Percentiles rank a stretch among this genome's conserved stretches.
phyloP scores from a whole-genome alignment of 1,140 invertebrate genomes.

The Halesus radiatus region DNA sequence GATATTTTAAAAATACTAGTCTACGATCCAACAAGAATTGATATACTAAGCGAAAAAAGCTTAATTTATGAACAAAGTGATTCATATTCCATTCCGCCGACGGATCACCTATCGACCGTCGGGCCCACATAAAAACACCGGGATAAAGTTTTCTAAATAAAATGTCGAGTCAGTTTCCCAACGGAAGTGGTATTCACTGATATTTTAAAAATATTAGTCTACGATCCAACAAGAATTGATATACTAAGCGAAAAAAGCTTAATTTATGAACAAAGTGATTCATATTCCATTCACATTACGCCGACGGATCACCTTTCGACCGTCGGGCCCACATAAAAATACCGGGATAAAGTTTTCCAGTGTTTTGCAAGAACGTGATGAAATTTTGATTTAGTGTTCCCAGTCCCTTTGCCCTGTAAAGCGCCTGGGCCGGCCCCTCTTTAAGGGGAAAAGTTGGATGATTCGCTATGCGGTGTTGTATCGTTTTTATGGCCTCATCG shows the following conservation, averaged over 20 bases:
- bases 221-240: conserved; percentile 16
- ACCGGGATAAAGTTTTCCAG: conserved; percentile 53
- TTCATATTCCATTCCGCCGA: conserved; percentile 31
- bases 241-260: conserved; percentile 14
- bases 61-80: conserved; percentile 24
- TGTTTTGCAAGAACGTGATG: conserved; percentile 56
- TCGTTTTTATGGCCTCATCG: conserved; percentile 52
- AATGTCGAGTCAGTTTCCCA: too few relatives aligned
- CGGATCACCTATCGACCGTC: conserved; percentile 23
- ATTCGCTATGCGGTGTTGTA: conserved; percentile 48
- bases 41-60: conserved; percentile 14
- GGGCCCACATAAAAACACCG: conserved; percentile 44
- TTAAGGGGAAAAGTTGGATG: conserved; percentile 41
- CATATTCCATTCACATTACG: conserved; percentile 35
- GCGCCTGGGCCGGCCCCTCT: conserved; percentile 6
- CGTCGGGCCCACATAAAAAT: conserved; percentile 41
- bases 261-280: conserved; percentile 24
- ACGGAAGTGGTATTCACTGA: background rate
- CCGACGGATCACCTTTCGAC: conserved; percentile 27
- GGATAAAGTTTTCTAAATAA: conserved; percentile 56
- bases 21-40: conserved; percentile 7
- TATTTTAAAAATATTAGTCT: background rate
- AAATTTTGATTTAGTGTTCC: conserved; percentile 56
- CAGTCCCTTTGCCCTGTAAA: conserved; percentile 22
- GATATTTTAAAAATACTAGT: background rate